These are phyloP conservation scores for Perognathus longimembris DNA, from an alignment of 2,113 vertebrate genomes.

Conservation along the genomic window DNA sequence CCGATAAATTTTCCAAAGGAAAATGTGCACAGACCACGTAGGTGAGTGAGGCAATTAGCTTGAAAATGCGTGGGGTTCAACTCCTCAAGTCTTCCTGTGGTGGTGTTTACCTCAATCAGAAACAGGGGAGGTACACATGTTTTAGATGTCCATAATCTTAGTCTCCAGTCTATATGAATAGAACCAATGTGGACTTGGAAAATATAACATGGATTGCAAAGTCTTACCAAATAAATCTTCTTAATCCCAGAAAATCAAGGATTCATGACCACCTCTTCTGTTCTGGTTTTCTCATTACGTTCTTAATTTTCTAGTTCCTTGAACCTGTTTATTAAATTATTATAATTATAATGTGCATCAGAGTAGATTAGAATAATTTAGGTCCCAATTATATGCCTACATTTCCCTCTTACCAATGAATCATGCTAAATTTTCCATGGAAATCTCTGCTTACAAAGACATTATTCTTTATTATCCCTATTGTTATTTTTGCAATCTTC, in stretches of 20 bases:
- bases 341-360: background rate
- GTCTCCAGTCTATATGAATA: constrained; percentile 5
- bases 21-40: background rate
- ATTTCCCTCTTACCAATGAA: constrained; percentile 13
- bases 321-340: constrained; percentile 16
- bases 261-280: background rate
- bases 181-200: constrained; percentile 46
- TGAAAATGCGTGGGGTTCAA: background rate
- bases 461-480: constrained; percentile 3
- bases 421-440: background rate
- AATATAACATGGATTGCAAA: constrained; percentile 47
- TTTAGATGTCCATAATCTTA: constrained; percentile 22
- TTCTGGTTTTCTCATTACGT: background rate
- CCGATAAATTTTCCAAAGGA: background rate
- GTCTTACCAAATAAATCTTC: constrained; percentile 10
- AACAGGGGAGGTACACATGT: constrained; percentile 12
- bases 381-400: background rate
- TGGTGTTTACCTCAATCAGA: background rate
- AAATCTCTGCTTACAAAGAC: background rate
- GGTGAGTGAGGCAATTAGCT: background rate
- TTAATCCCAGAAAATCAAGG: background rate
- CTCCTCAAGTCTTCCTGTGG: background rate
- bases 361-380: background rate
- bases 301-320: constrained; percentile 33
- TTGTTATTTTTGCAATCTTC: background rate